Evolutionary conservation across 2,797 vertebrate species (phyloP).

Genomic region (Rhyacichthys aspro): DNA sequence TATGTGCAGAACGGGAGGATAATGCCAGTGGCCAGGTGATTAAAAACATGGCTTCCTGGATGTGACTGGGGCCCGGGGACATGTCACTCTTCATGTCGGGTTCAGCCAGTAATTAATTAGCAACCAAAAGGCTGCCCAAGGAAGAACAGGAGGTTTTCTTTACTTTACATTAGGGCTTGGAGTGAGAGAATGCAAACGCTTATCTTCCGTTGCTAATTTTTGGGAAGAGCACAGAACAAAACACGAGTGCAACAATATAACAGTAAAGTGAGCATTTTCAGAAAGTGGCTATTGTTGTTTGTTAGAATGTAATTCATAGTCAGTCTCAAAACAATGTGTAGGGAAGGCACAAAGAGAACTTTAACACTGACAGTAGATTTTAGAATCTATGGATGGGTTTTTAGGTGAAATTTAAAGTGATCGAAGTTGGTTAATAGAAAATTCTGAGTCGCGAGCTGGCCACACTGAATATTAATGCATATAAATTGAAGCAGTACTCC

Average conservation of each 20-base stretch:
- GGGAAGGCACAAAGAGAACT: conserved; percentile 11
- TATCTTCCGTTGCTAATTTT: conserved; percentile 16
- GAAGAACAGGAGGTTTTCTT: conserved; percentile 34
- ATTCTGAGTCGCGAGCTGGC: too few species aligned
- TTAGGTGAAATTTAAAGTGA: conserved; percentile 27
- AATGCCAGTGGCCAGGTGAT: conserved; percentile 62
- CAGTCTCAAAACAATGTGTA: conserved; percentile 28
- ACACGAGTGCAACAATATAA: conserved; percentile 9
- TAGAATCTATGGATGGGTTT: conserved; percentile 15
- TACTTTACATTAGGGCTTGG: conserved; percentile 25
- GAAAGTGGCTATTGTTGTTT: conserved; percentile 15
- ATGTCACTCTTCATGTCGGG: conserved; percentile 52
- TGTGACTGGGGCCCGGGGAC: conserved; percentile 41
- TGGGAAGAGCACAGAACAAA: conserved; percentile 6
- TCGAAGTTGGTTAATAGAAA: conserved; percentile 23
- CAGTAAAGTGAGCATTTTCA: conserved; percentile 8
- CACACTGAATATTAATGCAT: too few species aligned
- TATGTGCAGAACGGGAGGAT: conserved; percentile 47
- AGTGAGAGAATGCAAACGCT: neutral
- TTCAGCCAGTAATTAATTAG: conserved; percentile 58
- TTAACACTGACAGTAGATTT: conserved; percentile 24
- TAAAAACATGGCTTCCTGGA: conserved; percentile 56
- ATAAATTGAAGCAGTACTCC: too few species aligned
- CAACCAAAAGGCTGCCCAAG: conserved; percentile 34
- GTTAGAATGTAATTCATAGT: conserved; percentile 31